These are phyloP conservation scores for Fulmarus glacialis DNA, from an alignment of 2,113 vertebrate genomes.

Conservation along the genomic window DNA sequence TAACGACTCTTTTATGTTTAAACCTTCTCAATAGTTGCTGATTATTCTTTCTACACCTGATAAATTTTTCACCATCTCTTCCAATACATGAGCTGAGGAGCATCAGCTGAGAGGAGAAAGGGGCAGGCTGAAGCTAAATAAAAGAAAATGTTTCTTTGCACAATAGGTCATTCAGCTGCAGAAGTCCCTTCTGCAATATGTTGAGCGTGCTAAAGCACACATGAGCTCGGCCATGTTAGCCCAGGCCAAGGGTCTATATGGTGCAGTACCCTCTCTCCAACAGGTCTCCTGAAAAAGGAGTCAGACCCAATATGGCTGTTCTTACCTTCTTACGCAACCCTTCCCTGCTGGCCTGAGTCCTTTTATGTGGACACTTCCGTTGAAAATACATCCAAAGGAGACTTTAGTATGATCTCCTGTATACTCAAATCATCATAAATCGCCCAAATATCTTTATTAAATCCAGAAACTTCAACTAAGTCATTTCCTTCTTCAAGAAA, in stretches of 20 bases:
- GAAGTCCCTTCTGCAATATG: neutral
- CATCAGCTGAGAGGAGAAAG: neutral
- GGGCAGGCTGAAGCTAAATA: neutral
- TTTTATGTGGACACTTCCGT: neutral
- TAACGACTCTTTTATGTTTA: neutral
- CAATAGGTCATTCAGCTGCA: neutral
- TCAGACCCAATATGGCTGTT: neutral
- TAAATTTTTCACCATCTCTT: neutral
- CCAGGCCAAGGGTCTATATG: neutral
- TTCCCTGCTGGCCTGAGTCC: neutral
- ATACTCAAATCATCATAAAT: neutral
- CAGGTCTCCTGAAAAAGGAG: neutral
- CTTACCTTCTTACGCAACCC: neutral
- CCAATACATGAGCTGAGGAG: neutral
- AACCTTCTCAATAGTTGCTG: neutral
- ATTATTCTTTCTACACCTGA: neutral
- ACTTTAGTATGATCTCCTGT: neutral
- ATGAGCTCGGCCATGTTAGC: neutral
- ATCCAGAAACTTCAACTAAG: neutral
- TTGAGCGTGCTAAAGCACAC: neutral
- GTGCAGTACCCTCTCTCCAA: neutral
- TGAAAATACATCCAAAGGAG: neutral
- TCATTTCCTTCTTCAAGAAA: neutral
- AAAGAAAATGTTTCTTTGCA: neutral
- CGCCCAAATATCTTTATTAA: neutral